Evolutionary conservation across 2,888 invertebrate genomes (phyloP), one percentile per base, ranked within the genome.

Genomic region (Dolomedes plantarius): DNA sequence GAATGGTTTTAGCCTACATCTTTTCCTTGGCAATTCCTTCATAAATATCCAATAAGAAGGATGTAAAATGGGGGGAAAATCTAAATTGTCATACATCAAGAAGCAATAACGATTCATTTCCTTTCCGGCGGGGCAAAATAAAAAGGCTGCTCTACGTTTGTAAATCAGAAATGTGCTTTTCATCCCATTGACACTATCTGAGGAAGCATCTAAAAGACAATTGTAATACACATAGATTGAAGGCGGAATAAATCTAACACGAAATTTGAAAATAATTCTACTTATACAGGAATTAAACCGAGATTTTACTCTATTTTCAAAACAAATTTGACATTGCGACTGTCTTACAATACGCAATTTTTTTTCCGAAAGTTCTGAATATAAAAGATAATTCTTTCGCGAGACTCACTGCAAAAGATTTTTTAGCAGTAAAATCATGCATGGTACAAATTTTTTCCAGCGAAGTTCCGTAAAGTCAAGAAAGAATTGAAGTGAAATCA

Each of bases 61-160:
- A 56, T 23, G 19, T 23, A 56, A 56, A 56, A 19, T 56, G 56
- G 56, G 23, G 16, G 46, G 56, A 56, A 56, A 56, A 23, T 56
- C 19, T 23, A 56, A 56, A 56, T 56, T 56, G 56, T 56, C 56
- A 56, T 56, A 46, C 9, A 23, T 56, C 56, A 23, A 56, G 56
- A 56, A 16, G 56, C 16, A 56, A 56, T 56, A 56, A 56, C 56
- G 19, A 56, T 56, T 56, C 56, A 56, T 56, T 56, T 56, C 56
- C 23, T 56, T 23, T 46, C 16, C 41, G 36, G 16, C 16, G 2
- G 41, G 16, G 9, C 7, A 11, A 19, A 56, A 23, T 56, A 56
- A 16, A 56, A 56, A 56, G 56, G 2, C 1, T 23, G 56, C 2
- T 56, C 16, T 11, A 16, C 56, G 23, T 23, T 23, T 56, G 23